Percentiles rank a stretch among this genome's conserved stretches.
phyloP scores from a whole-genome alignment of 2,113 vertebrate species.

The Apodemus speciosus region DNA sequence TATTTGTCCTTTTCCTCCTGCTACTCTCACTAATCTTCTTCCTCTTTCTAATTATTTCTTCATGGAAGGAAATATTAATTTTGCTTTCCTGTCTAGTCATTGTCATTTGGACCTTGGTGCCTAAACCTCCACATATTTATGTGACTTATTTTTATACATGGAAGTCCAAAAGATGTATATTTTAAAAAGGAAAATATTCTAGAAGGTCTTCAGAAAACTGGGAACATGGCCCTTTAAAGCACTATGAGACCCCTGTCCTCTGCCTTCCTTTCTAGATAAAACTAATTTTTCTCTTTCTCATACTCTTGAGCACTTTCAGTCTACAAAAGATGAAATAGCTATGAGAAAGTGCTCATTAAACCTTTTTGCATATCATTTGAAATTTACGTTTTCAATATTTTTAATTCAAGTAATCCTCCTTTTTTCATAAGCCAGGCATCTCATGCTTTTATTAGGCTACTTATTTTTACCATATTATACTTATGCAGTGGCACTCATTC shows the following conservation, averaged over 20 bases:
- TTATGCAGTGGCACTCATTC: neutral
- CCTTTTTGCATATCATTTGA: too few species aligned
- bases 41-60: neutral
- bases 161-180: neutral
- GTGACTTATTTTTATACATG: neutral
- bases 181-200: neutral
- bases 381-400: neutral
- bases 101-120: neutral
- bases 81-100: neutral
- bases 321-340: neutral
- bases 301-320: neutral
- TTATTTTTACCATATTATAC: neutral
- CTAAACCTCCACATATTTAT: neutral
- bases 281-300: neutral
- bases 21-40: neutral
- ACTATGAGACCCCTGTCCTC: too few species aligned
- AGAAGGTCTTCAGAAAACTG: too few species aligned
- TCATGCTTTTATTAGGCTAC: neutral
- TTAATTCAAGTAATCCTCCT: too few species aligned
- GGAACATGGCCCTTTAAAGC: too few species aligned
- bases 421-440: too few species aligned
- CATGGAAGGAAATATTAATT: neutral
- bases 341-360: neutral
- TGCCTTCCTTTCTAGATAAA: neutral
- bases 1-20: neutral